Conservation (phyloP, 2,113 vertebrate genomes). For the Hepsetus odoe region DNA sequence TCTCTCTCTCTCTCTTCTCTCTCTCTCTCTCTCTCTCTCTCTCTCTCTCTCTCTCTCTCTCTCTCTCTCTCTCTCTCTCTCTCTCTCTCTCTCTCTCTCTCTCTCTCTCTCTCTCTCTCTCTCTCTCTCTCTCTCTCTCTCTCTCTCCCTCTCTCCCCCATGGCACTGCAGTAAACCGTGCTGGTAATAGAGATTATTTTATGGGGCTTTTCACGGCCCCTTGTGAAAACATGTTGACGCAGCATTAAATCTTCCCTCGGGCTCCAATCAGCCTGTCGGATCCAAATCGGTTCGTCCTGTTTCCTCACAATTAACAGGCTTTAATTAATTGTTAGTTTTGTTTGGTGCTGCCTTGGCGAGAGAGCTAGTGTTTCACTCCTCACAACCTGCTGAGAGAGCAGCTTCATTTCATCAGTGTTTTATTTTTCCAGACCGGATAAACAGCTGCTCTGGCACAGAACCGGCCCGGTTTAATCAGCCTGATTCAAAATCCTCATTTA, state of each 20-base stretch:
- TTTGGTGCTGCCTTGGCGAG: background rate
- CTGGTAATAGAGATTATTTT: background rate
- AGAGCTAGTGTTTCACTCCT: no score
- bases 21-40: conserved; percentile 8
- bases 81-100: conserved; percentile 31
- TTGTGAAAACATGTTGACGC: conserved; percentile 11
- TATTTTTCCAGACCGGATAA: no score
- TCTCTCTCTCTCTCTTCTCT: background rate
- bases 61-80: conserved; percentile 49
- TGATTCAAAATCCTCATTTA: no score
- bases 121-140: conserved; percentile 15
- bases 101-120: background rate
- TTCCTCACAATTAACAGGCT: background rate
- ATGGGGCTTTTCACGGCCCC: background rate
- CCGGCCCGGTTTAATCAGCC: no score
- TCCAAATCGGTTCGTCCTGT: background rate
- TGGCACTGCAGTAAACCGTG: background rate
- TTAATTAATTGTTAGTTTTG: background rate
- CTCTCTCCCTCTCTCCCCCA: conserved; percentile 34
- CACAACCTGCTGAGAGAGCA: no score
- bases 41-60: conserved; percentile 36
- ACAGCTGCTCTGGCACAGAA: no score
- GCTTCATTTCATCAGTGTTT: no score
- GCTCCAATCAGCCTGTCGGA: background rate
- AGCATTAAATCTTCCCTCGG: background rate